Conservation (phyloP, 2,797 vertebrate genomes). For the Centropyge bicolor region DNA sequence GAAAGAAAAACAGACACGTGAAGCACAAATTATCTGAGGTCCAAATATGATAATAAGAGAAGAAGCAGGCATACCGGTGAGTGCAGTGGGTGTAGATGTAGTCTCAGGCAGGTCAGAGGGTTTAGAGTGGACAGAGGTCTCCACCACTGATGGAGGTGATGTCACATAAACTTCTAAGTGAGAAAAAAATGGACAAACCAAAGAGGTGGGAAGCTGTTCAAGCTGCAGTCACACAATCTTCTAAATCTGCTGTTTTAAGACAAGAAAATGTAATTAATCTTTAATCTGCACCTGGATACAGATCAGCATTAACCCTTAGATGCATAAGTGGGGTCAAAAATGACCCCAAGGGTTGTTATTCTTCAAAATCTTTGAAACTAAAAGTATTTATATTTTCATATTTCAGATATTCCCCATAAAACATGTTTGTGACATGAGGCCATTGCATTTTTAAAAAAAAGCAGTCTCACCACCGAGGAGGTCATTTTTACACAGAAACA, state of each 20-base stretch:
- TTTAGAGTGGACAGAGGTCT: not conserved
- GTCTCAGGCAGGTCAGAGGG: not conserved
- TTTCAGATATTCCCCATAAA: too few relatives aligned
- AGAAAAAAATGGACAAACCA: not conserved
- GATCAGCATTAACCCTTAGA: not conserved
- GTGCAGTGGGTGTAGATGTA: not conserved
- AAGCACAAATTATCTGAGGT: not conserved
- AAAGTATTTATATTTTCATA: too few relatives aligned
- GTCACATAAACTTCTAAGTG: slow-evolving; percentile 17
- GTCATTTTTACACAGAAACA: too few relatives aligned
- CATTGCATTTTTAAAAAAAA: too few relatives aligned
- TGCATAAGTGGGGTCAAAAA: too few relatives aligned
- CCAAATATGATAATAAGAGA: not conserved
- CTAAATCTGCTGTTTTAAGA: too few relatives aligned
- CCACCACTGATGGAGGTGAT: not conserved
- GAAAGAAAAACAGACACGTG: not conserved
- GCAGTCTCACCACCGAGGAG: too few relatives aligned
- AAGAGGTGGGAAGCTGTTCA: not conserved
- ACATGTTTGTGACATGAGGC: too few relatives aligned
- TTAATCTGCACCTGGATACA: not conserved
- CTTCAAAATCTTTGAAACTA: too few relatives aligned
- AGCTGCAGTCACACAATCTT: not conserved
- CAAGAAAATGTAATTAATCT: too few relatives aligned
- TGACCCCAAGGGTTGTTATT: too few relatives aligned
- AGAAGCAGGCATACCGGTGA: not conserved